phyloP scores from a whole-genome alignment of 2,797 vertebrate species.

The Telmatherina bonti region DNA sequence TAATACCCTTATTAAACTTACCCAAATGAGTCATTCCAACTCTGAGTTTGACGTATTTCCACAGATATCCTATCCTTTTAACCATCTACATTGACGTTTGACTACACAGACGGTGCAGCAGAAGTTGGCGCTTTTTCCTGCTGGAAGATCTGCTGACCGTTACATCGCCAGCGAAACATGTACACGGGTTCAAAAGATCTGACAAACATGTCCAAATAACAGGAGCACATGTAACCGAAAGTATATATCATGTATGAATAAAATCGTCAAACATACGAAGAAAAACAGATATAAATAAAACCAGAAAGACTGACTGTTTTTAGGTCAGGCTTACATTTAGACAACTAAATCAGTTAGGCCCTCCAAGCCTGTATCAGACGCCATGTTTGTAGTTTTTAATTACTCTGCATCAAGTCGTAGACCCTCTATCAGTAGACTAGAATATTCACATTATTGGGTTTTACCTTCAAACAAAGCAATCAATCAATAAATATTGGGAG shows the following conservation, averaged over 20 bases:
- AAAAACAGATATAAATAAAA: background rate
- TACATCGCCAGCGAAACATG: slow-evolving; percentile 38
- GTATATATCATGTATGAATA: fast-evolving
- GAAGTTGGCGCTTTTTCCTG: slow-evolving; percentile 88
- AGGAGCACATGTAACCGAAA: fast-evolving
- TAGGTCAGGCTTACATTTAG: slow-evolving; percentile 36
- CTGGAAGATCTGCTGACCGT: slow-evolving; percentile 38
- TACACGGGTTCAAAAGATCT: background rate
- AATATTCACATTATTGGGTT: background rate
- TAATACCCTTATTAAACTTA: slow-evolving; percentile 19
- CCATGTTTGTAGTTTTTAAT: slow-evolving; percentile 73
- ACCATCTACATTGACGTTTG: slow-evolving; percentile 25
- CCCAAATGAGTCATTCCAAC: slow-evolving; percentile 46
- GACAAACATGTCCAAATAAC: background rate
- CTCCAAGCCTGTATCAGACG: background rate
- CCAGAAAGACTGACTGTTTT: fast-evolving
- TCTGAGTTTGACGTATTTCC: slow-evolving; percentile 3
- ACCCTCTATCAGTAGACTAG: background rate
- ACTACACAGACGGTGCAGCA: slow-evolving; percentile 43
- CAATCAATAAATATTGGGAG: too few relatives aligned
- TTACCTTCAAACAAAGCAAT: slow-evolving; percentile 4
- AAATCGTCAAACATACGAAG: fast-evolving
- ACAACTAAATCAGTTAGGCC: slow-evolving; percentile 37
- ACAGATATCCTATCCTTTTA: background rate
- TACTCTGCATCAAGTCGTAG: background rate